Evolutionary conservation across 2,113 vertebrate species (phyloP), one percentile per base, ranked within the genome.

Genomic region (Amphiprion percula): DNA sequence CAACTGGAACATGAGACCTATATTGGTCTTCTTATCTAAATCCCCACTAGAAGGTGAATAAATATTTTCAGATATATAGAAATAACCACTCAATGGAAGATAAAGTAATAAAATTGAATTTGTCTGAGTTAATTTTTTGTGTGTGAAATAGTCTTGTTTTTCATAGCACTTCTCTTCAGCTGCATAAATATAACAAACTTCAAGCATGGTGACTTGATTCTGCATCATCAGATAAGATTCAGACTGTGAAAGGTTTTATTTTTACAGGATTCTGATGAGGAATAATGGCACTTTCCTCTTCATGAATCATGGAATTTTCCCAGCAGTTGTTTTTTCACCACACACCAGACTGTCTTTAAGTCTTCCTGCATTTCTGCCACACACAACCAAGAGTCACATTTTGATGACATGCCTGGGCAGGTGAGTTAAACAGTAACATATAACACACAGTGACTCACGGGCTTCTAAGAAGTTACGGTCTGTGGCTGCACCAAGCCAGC

Each of bases 261-360:
- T 41, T 69, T 39, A 21, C 12, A 10, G 2, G 19, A 12, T 0
- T 62, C 74, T 78, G 17, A 74, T 59, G 7, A 24, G 41, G 6
- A 21, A 53, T 53, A 12, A 56, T 17, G 6, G 12, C 33, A 21
- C 15, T 75, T 79, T 82, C 58, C 49, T 68, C 28, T n/a, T 30
- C 0, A 6, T 89, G 83, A 90, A 62, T 91, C 82, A 79, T 47
- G 59, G 19, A 68, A 65, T 68, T 26, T 74, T 71, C 30, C 68
- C 46, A 28, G 30, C 8, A 14, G 53, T 1, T 6, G 11, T 66
- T 66, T 7, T 76, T 63, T 66, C n/a, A 17, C 15, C 60, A 19
- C 14, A 59, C 10, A 15, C 47, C 61, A 61, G 66, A 67, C 33
- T 21, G 50, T 55, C 41, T 80, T 66, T 4, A 6, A n/a, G 23